phyloP scores from a whole-genome alignment of 2,113 vertebrate genomes.

The Cisticola juncidis region DNA sequence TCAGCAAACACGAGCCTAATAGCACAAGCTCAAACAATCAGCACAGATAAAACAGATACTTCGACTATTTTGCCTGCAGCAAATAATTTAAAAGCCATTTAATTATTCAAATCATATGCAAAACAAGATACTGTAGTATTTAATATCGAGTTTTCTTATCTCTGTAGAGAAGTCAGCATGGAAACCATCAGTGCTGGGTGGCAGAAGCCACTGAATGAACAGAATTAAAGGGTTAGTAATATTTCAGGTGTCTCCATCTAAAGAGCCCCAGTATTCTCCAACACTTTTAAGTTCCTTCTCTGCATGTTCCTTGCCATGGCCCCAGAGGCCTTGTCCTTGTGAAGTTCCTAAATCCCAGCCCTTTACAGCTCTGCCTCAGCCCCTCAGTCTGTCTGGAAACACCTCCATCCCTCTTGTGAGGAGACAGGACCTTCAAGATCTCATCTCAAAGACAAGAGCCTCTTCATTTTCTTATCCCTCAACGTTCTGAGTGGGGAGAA shows the following conservation, averaged over 20 bases:
- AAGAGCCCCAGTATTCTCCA: neutral
- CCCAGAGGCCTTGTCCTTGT: neutral
- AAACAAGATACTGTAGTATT: neutral
- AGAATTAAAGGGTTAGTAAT: neutral
- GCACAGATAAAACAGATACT: neutral
- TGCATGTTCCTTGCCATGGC: neutral
- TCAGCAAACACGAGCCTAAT: neutral
- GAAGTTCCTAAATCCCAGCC: neutral
- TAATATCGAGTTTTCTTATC: neutral
- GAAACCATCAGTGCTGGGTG: neutral
- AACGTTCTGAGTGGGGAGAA: neutral
- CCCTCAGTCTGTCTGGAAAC: neutral
- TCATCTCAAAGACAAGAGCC: neutral
- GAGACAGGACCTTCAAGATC: neutral
- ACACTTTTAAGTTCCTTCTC: neutral
- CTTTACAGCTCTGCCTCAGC: neutral
- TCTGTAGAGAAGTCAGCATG: neutral
- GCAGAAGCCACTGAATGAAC: neutral
- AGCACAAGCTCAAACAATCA: neutral
- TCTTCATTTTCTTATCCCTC: neutral
- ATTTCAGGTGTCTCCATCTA: neutral
- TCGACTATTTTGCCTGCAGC: neutral
- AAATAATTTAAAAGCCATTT: neutral
- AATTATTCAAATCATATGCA: neutral
- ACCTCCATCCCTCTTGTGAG: neutral